These are phyloP conservation scores for Drosophila dives DNA, from an alignment of 2,888 invertebrate genomes.

Conservation along the genomic window DNA sequence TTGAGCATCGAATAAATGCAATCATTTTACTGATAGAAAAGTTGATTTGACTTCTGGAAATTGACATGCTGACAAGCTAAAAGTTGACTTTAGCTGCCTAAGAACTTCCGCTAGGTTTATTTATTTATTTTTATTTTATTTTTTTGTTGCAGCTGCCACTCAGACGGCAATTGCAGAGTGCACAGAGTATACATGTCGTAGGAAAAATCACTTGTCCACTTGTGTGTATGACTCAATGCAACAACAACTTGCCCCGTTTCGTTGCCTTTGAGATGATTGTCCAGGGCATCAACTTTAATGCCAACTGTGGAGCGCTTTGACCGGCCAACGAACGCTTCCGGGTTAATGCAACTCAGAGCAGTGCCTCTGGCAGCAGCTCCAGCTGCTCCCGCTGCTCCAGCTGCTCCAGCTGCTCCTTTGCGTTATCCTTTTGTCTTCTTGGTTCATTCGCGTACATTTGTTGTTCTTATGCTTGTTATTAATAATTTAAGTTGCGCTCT, in stretches of 20 bases:
- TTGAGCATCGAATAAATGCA: neutral
- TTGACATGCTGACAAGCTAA: slow-evolving; percentile 9
- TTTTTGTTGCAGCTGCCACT: slow-evolving; percentile 7
- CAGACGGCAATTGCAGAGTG: slow-evolving; percentile 14
- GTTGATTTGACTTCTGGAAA: slow-evolving; percentile 6
- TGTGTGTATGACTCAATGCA: slow-evolving; percentile 8
- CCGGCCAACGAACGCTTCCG: slow-evolving; percentile 50
- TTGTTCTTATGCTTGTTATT: slow-evolving; percentile 77
- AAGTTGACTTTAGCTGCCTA: slow-evolving; percentile 6
- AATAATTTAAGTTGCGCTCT: slow-evolving; percentile 78
- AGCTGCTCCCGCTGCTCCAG: slow-evolving; percentile 52
- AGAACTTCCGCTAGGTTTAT: slow-evolving; percentile 27
- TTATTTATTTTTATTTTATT: neutral
- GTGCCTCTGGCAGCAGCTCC: slow-evolving; percentile 36
- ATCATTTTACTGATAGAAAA: neutral
- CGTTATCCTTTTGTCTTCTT: slow-evolving; percentile 51
- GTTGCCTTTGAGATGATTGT: slow-evolving; percentile 35
- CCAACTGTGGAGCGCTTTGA: slow-evolving; percentile 54
- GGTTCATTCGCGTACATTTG: slow-evolving; percentile 71
- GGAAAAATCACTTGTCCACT: slow-evolving; percentile 10
- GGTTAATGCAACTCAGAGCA: slow-evolving; percentile 27
- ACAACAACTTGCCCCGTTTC: neutral
- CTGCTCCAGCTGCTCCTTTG: slow-evolving; percentile 36
- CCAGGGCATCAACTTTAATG: slow-evolving; percentile 63
- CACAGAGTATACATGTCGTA: slow-evolving; percentile 7